Evolutionary conservation across 1,140 invertebrate species (phyloP).

Genomic region (Hermatobates lingyangjiaoensis): DNA sequence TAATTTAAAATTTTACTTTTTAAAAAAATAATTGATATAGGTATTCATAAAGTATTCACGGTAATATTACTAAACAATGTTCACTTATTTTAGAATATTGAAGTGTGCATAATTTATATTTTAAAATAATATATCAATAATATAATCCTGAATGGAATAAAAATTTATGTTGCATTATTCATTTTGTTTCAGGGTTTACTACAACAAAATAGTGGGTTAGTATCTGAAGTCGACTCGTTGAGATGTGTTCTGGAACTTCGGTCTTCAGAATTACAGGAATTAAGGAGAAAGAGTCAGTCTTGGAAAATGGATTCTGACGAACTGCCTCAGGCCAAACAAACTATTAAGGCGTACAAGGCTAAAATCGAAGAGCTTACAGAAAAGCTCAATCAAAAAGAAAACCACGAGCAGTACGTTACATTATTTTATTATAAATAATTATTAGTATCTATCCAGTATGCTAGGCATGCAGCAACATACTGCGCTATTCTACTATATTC

Average conservation of each 20-base stretch:
- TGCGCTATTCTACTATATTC: too few species aligned
- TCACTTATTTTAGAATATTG: too few species aligned
- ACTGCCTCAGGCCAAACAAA: conserved; percentile 31
- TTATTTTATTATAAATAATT: not conserved
- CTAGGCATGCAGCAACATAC: too few species aligned
- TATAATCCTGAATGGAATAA: too few species aligned
- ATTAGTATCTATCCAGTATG: not conserved
- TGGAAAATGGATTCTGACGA: conserved; percentile 32
- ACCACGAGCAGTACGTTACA: conserved; percentile 32
- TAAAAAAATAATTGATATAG: too few species aligned
- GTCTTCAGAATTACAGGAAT: conserved; percentile 44
- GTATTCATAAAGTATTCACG: too few species aligned
- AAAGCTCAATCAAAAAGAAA: conserved; percentile 37
- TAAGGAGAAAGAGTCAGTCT: conserved; percentile 39
- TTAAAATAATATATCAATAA: too few species aligned
- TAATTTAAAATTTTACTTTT: too few species aligned
- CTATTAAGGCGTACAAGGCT: conserved; percentile 35
- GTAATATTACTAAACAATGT: too few species aligned
- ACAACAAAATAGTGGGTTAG: conserved; percentile 24
- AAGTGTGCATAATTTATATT: too few species aligned
- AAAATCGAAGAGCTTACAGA: conserved; percentile 45
- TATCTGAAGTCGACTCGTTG: conserved; percentile 49
- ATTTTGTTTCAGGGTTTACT: conserved; percentile 23
- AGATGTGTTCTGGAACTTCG: conserved; percentile 54
- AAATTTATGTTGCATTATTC: too few species aligned